Conservation (phyloP, 2,113 vertebrate species). For the Tenebrosternarchus preto region DNA sequence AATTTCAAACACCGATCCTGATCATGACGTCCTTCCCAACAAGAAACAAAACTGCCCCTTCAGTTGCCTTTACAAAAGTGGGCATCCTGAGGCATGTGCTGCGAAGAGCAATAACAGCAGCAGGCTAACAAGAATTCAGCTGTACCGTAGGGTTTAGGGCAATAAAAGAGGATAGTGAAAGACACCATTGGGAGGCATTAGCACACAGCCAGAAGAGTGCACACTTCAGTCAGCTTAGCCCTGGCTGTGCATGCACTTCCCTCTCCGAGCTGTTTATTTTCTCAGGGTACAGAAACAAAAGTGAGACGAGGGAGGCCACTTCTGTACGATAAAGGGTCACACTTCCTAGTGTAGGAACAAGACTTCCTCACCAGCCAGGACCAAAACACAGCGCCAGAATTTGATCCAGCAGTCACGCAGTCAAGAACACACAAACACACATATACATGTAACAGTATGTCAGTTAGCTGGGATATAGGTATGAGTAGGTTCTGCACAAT, state of each 20-base stretch:
- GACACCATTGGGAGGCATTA: slow-evolving; percentile 51
- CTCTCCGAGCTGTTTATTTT: slow-evolving; percentile 74
- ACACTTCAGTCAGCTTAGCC: slow-evolving; percentile 42
- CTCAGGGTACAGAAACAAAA: slow-evolving; percentile 75
- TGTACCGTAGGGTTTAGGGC: slow-evolving; percentile 26
- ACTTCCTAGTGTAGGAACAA: slow-evolving; percentile 79
- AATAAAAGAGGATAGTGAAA: slow-evolving; percentile 39
- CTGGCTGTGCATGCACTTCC: slow-evolving; percentile 64
- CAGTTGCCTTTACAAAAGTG: slow-evolving; percentile 14
- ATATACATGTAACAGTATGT: neutral
- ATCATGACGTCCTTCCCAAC: slow-evolving; percentile 9
- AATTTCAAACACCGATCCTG: neutral
- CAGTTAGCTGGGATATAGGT: too few relatives aligned
- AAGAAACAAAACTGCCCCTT: slow-evolving; percentile 32
- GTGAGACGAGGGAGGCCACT: slow-evolving; percentile 71
- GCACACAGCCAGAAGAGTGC: slow-evolving; percentile 45
- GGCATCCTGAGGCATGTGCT: slow-evolving; percentile 25
- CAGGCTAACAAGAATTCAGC: slow-evolving; percentile 25
- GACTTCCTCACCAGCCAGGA: slow-evolving; percentile 64
- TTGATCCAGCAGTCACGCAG: neutral
- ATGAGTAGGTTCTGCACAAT: too few relatives aligned
- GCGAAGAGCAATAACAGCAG: slow-evolving; percentile 30
- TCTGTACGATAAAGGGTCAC: slow-evolving; percentile 72
- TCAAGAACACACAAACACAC: neutral
- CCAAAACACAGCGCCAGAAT: slow-evolving; percentile 15